Evolutionary conservation across 2,797 vertebrate species (phyloP).

Genomic region (Kryptolebias ocellatus): DNA sequence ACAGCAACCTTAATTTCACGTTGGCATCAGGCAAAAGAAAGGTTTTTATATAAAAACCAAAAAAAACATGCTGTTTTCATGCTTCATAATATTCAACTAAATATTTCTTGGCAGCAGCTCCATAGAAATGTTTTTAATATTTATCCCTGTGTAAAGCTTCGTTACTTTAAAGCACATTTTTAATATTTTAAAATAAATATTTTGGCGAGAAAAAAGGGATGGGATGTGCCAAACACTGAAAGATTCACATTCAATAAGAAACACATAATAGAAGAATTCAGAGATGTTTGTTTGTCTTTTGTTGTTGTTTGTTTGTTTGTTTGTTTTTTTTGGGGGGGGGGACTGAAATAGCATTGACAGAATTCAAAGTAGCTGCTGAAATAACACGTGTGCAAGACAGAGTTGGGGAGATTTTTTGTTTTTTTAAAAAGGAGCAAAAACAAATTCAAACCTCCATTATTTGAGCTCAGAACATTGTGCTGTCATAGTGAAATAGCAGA

Average conservation of each 20-base stretch:
- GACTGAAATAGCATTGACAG: neutral
- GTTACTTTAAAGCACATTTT: neutral
- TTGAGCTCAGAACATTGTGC: neutral
- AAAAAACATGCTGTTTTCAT: neutral
- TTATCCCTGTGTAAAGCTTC: neutral
- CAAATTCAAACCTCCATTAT: neutral
- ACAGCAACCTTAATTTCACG: constrained; percentile 13
- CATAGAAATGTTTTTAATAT: constrained; percentile 3
- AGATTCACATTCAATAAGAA: neutral
- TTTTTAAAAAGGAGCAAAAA: too few species aligned
- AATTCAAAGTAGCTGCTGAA: neutral
- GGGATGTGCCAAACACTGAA: neutral
- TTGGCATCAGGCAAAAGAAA: constrained; percentile 21
- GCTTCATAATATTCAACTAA: constrained; percentile 4
- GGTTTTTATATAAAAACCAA: constrained; percentile 15
- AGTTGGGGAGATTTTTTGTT: neutral
- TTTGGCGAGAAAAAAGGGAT: neutral
- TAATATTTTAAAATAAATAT: neutral
- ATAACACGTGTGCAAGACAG: neutral
- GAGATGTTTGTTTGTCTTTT: neutral
- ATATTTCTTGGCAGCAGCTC: constrained; percentile 12
- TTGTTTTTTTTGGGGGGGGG: neutral
- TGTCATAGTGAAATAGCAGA: neutral
- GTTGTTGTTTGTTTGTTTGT: neutral
- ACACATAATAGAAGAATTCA: neutral